A percentile compares a stretch with the other conserved stretches of the same genome.
These are phyloP conservation scores for Brachionus paranguensis DNA, from an alignment of 1,140 invertebrate genomes.

Conservation along the genomic window DNA sequence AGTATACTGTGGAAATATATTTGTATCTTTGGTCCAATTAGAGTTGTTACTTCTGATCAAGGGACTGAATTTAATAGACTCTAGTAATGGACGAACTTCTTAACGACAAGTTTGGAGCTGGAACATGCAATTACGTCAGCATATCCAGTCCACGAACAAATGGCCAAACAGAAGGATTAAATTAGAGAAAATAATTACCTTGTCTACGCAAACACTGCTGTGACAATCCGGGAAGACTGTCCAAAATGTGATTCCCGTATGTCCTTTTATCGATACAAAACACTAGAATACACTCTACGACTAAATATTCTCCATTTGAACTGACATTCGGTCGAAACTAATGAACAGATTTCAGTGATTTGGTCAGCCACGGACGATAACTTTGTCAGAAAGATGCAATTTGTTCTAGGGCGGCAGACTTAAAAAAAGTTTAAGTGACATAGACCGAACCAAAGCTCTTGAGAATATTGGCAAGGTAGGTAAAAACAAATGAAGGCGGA, in stretches of 20 bases:
- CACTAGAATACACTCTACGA: conserved; percentile 43
- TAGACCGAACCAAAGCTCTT: too few relatives aligned
- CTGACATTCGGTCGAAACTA: conserved; percentile 44
- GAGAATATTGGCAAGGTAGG: too few relatives aligned
- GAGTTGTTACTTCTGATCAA: not conserved
- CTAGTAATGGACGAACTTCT: conserved; percentile 32
- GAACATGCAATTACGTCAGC: conserved; percentile 39
- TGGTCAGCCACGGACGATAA: not conserved
- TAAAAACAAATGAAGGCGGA: too few relatives aligned
- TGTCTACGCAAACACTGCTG: conserved; percentile 45
- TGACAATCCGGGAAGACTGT: conserved; percentile 46
- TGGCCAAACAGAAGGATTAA: conserved; percentile 44
- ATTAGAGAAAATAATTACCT: conserved; percentile 41
- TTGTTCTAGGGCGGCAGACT: too few relatives aligned
- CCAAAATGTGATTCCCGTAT: conserved; percentile 45
- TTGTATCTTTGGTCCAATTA: not conserved
- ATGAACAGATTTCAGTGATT: conserved; percentile 42
- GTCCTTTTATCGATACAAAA: conserved; percentile 47
- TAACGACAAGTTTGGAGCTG: conserved; percentile 34
- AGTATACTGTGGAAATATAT: too few relatives aligned
- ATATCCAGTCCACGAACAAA: conserved; percentile 46
- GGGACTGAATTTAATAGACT: not conserved
- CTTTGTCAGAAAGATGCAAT: not conserved
- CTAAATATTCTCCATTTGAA: conserved; percentile 45
- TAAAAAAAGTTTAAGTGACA: too few relatives aligned